Percentiles rank a stretch among this genome's conserved stretches.
Evolutionary conservation across 2,113 vertebrate species (phyloP).

Genomic region (Poicephalus gulielmi): DNA sequence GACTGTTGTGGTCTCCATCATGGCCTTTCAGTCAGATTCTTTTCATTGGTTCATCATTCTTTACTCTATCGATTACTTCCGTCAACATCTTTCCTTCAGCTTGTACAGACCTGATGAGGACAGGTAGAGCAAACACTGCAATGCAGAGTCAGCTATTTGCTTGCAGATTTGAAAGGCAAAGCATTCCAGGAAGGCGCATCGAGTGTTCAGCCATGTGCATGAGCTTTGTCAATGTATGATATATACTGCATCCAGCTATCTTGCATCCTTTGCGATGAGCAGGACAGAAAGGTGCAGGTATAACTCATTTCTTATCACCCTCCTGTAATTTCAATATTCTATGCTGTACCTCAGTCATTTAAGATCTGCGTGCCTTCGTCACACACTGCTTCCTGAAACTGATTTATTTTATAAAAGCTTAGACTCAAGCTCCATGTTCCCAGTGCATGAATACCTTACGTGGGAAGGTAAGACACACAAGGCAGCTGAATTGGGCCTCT

Average conservation of each 20-base stretch:
- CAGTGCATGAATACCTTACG: neutral
- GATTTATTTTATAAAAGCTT: neutral
- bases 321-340: neutral
- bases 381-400: neutral
- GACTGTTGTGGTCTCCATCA: conserved; percentile 65
- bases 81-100: conserved; percentile 78
- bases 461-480: neutral
- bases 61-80: conserved; percentile 88
- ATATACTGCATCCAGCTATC: neutral
- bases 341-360: neutral
- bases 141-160: conserved; percentile 77
- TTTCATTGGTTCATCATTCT: conserved; percentile 90
- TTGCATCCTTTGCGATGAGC: neutral
- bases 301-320: neutral
- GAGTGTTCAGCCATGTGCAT: neutral
- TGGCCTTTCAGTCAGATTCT: conserved; percentile 72
- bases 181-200: neutral
- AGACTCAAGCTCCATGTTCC: fast-evolving
- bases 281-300: neutral
- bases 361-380: neutral
- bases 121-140: conserved; percentile 67
- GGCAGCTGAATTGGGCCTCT: neutral
- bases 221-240: neutral
- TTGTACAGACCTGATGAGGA: conserved; percentile 71
- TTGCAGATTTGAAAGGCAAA: conserved; percentile 67